A percentile compares a stretch with the other conserved stretches of the same genome.
Evolutionary conservation across 2,113 vertebrate species (phyloP).

Genomic region (Alligator sinensis): DNA sequence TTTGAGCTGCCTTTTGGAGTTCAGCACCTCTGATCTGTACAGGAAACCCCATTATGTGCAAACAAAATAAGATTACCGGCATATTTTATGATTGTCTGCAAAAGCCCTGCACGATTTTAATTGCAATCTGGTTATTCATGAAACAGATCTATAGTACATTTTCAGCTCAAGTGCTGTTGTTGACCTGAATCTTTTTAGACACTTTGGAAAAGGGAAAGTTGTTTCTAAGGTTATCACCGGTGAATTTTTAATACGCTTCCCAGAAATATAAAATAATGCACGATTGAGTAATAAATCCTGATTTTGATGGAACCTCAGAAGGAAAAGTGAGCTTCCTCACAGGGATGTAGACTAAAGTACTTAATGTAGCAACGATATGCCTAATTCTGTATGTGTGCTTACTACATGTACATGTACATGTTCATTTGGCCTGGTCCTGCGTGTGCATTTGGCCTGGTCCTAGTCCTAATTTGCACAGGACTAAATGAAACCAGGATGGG

Average conservation of each 20-base stretch:
- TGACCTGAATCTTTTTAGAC: conserved; percentile 23
- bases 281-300: conserved; percentile 20
- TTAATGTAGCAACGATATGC: neutral
- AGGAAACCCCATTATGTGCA: conserved; percentile 42
- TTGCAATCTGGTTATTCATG: conserved; percentile 30
- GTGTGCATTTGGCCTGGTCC: too few relatives aligned
- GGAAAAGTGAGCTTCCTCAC: neutral
- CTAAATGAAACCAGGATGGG: neutral
- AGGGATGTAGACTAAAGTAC: neutral
- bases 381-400: neutral
- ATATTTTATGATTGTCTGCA: conserved; percentile 45
- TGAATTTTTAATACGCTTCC: conserved; percentile 45
- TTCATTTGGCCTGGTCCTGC: too few relatives aligned
- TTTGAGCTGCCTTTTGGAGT: neutral
- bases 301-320: conserved; percentile 1
- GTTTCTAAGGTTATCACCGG: neutral
- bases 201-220: conserved; percentile 1
- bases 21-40: neutral
- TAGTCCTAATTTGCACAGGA: neutral
- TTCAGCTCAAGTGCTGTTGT: conserved; percentile 19
- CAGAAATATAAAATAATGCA: conserved; percentile 28
- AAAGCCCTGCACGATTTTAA: conserved; percentile 41
- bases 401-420: too few relatives aligned
- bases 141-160: conserved; percentile 25
- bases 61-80: conserved; percentile 14